Percentiles rank a stretch among this genome's conserved stretches.
These are phyloP conservation scores for Kradibia gibbosae DNA, from an alignment of 1,140 invertebrate species.

Conservation along the genomic window DNA sequence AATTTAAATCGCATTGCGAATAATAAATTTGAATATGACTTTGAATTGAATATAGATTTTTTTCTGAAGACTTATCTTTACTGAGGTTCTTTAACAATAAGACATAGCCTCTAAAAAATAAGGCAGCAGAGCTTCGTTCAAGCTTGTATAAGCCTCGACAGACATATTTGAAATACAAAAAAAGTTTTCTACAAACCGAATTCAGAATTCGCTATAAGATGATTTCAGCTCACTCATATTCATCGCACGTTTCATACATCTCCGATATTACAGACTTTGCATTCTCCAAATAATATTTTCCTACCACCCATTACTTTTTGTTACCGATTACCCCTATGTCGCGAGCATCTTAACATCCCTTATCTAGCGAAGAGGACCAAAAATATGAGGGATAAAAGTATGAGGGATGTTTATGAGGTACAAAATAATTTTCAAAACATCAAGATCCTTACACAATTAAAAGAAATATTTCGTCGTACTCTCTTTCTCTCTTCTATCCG, in stretches of 20 bases:
- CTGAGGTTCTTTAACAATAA: too few relatives aligned
- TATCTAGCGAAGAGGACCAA: not conserved
- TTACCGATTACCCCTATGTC: not conserved
- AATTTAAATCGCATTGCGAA: too few relatives aligned
- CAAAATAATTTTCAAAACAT: not conserved
- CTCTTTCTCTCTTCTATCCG: slow-evolving; percentile 29
- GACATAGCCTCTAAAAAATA: not conserved
- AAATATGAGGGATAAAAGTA: too few relatives aligned
- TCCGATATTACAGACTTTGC: slow-evolving; percentile 12
- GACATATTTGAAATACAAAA: not conserved
- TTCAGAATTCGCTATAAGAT: slow-evolving; percentile 9
- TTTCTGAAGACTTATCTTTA: too few relatives aligned
- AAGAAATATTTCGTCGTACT: slow-evolving; percentile 33
- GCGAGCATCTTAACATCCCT: not conserved
- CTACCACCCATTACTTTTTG: not conserved
- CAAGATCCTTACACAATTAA: slow-evolving; percentile 39
- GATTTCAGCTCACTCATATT: not conserved
- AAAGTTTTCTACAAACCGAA: not conserved
- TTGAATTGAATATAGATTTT: too few relatives aligned
- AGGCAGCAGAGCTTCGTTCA: not conserved
- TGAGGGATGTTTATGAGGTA: too few relatives aligned
- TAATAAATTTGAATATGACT: too few relatives aligned
- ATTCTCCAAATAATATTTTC: slow-evolving; percentile 14
- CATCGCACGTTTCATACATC: slow-evolving; percentile 13
- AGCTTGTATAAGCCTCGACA: not conserved